phyloP scores from a whole-genome alignment of 2,797 vertebrate species.

The Ispidina picta region DNA sequence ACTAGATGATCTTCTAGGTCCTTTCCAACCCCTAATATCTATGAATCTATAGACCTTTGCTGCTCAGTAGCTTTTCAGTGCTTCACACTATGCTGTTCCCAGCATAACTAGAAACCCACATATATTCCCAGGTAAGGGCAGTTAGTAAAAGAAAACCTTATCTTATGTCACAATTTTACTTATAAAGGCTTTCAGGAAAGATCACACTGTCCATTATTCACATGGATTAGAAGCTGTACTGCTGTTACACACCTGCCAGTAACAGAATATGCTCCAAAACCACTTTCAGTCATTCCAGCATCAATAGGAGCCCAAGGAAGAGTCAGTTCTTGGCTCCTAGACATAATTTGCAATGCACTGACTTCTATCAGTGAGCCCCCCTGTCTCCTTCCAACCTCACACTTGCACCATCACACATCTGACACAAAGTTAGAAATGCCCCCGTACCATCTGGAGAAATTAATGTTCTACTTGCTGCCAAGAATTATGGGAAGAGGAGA shows the following conservation, averaged over 20 bases:
- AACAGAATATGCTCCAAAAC: not conserved
- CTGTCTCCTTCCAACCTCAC: not conserved
- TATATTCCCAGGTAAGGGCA: not conserved
- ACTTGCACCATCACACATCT: not conserved
- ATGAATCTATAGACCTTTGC: not conserved
- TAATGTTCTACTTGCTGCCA: not conserved
- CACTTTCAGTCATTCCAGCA: not conserved
- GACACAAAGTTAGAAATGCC: not conserved
- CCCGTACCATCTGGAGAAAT: not conserved
- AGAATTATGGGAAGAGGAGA: not conserved
- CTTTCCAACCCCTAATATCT: too few relatives aligned
- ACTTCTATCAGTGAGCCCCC: not conserved
- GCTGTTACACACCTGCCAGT: not conserved
- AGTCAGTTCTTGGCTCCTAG: not conserved
- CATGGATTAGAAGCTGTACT: not conserved
- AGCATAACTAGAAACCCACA: not conserved
- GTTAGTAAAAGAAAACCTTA: not conserved
- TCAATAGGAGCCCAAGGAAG: not conserved
- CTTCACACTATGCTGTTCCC: not conserved
- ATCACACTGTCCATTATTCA: not conserved
- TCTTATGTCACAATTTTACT: not conserved
- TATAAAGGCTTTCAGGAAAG: not conserved
- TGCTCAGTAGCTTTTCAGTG: not conserved
- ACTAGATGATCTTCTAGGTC: too few relatives aligned
- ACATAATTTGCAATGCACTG: not conserved